Evolutionary conservation across 2,113 vertebrate genomes (phyloP).

Genomic region (Hippocampus abdominalis): DNA sequence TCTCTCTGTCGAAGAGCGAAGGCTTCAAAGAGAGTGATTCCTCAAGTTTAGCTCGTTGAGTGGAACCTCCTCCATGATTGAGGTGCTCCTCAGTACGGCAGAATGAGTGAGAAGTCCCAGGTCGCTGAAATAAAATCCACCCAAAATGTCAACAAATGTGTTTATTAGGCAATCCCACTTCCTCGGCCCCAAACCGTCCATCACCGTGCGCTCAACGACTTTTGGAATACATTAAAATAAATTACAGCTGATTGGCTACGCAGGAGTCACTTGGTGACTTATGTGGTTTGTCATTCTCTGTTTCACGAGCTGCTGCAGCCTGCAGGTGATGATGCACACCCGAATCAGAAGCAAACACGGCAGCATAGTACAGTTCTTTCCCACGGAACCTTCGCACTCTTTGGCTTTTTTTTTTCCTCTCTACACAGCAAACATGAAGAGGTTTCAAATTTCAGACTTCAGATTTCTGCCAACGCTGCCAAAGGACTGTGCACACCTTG

Average conservation of each 20-base stretch:
- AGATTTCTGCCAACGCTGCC: neutral
- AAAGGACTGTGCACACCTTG: conserved; percentile 6
- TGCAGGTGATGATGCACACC: conserved; percentile 38
- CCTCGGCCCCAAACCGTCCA: conserved; percentile 45
- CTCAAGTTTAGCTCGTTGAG: neutral
- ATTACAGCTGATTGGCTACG: conserved; percentile 67
- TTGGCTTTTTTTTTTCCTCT: neutral
- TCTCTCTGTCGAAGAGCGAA: neutral
- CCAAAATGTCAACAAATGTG: conserved; percentile 40
- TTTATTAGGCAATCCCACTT: conserved; percentile 45
- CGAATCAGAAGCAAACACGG: conserved; percentile 4
- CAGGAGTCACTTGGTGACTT: conserved; percentile 56
- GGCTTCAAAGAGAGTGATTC: conserved; percentile 1
- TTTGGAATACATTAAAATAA: conserved; percentile 70
- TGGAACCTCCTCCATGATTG: neutral
- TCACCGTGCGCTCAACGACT: conserved; percentile 48
- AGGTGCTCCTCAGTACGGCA: neutral
- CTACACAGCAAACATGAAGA: conserved; percentile 12
- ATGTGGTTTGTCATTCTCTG: conserved; percentile 53
- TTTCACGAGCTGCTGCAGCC: conserved; percentile 39
- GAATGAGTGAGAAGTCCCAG: neutral
- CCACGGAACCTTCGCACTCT: neutral
- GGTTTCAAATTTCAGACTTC: conserved; percentile 2
- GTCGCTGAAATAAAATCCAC: neutral
- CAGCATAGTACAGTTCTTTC: neutral